Percentiles rank a stretch among this genome's conserved stretches.
These are phyloP conservation scores for Aphrophora alni DNA, from an alignment of 2,888 invertebrate genomes.

Conservation along the genomic window DNA sequence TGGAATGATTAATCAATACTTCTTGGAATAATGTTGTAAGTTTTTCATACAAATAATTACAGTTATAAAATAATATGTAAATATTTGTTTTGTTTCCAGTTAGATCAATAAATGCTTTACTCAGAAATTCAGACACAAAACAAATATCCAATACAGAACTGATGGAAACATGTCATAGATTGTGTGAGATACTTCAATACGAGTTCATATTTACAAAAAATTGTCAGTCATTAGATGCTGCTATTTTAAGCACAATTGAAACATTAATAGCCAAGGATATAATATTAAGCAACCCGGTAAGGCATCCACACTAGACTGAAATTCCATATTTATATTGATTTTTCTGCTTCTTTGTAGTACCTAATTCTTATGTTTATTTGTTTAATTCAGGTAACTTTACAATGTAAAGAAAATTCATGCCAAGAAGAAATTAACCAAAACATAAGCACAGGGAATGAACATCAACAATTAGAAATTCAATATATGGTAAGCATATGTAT, in stretches of 20 bases:
- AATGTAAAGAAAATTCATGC: not conserved
- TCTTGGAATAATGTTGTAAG: no score
- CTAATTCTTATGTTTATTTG: no score
- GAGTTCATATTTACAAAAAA: not conserved
- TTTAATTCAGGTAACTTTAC: not conserved
- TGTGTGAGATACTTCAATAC: not conserved
- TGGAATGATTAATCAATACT: no score
- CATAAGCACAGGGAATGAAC: not conserved
- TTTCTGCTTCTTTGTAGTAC: no score
- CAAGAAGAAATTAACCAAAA: not conserved
- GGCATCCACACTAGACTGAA: no score
- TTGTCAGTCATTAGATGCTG: not conserved
- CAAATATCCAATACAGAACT: not conserved
- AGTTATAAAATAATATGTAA: constrained; percentile 2
- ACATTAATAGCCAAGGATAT: not conserved
- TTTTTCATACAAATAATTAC: no score
- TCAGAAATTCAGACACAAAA: not conserved
- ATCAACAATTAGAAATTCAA: not conserved
- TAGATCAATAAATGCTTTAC: not conserved
- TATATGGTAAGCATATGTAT: not conserved
- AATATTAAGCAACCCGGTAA: no score
- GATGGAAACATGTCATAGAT: not conserved
- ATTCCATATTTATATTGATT: no score
- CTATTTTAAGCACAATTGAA: not conserved
- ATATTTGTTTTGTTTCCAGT: not conserved